Evolutionary conservation across 2,888 invertebrate genomes (phyloP).

Genomic region (Drosophila stalkeri): DNA sequence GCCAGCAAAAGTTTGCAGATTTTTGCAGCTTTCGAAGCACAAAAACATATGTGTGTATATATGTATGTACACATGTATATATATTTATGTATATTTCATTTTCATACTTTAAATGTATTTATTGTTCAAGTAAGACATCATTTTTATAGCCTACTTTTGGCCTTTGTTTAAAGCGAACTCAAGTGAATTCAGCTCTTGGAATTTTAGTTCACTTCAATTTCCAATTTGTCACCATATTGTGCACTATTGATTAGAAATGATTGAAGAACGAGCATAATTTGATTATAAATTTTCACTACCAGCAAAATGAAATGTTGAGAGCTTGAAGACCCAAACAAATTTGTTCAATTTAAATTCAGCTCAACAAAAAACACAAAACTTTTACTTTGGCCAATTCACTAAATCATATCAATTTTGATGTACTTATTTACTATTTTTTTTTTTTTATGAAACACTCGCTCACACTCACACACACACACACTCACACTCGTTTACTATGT

Average conservation of each 20-base stretch:
- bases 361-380: background rate
- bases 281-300: background rate
- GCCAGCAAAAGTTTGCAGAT: background rate
- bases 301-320: background rate
- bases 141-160: background rate
- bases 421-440: slow-evolving; percentile 29
- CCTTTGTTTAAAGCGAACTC: background rate
- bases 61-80: background rate
- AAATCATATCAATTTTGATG: background rate
- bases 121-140: too few relatives aligned
- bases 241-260: slow-evolving; percentile 9
- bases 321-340: background rate
- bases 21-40: background rate
- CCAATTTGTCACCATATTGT: slow-evolving; percentile 1
- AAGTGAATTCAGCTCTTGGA: background rate
- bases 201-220: background rate
- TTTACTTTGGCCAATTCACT: background rate
- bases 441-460: background rate
- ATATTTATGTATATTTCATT: background rate
- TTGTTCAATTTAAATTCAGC: background rate
- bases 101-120: background rate
- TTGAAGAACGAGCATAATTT: background rate
- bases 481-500: slow-evolving; percentile 29
- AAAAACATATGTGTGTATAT: background rate
- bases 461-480: background rate